phyloP scores from a whole-genome alignment of 2,113 vertebrate genomes.

The Atlantisia rogersi region DNA sequence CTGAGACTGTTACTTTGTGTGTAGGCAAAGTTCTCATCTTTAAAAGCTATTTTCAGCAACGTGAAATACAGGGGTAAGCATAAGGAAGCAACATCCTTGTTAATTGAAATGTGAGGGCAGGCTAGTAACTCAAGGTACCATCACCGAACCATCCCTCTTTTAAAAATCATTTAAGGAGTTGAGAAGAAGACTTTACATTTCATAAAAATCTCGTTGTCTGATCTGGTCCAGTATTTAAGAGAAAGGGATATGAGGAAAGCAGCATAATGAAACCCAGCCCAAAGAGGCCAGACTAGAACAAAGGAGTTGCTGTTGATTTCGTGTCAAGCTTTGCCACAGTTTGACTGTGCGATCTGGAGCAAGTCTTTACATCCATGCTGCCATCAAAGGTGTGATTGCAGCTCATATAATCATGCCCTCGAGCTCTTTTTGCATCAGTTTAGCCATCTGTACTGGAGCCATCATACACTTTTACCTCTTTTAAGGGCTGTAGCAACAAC shows the following conservation, averaged over 20 bases:
- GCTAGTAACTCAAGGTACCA: background rate
- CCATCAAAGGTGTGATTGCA: constrained; percentile 57
- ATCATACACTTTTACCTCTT: background rate
- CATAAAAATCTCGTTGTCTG: constrained; percentile 39
- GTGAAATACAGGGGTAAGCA: background rate
- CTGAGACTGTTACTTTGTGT: background rate
- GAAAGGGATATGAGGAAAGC: constrained; percentile 26
- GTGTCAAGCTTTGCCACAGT: constrained; percentile 28
- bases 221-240: constrained; percentile 22
- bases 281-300: constrained; percentile 42
- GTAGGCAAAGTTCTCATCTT: background rate
- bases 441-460: constrained; percentile 10
- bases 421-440: background rate
- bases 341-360: constrained; percentile 13
- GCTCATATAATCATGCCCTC: constrained; percentile 40
- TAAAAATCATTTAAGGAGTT: background rate
- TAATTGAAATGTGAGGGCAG: background rate
- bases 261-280: constrained; percentile 55
- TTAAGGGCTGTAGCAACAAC: background rate
- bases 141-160: background rate
- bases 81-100: background rate
- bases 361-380: constrained; percentile 2
- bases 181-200: constrained; percentile 40
- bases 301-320: constrained; percentile 42
- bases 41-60: background rate